These are phyloP conservation scores for Catotricha subobsoleta DNA, from an alignment of 2,888 invertebrate genomes.

Conservation along the genomic window DNA sequence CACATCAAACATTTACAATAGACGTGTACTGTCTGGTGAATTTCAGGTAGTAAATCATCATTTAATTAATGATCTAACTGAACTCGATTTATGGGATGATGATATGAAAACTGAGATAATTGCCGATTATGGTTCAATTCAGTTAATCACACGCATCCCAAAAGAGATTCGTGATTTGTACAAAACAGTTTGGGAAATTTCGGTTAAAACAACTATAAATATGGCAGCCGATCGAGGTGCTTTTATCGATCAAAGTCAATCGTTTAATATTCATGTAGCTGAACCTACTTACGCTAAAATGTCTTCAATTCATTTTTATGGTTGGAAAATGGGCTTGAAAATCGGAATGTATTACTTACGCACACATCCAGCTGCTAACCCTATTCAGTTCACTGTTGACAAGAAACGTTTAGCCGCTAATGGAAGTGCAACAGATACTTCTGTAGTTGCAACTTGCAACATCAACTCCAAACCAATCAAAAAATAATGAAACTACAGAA, in stretches of 20 bases:
- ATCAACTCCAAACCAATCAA: conserved; percentile 9
- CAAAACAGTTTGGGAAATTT: conserved; percentile 95
- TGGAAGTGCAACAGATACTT: conserved; percentile 10
- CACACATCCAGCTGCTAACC: conserved; percentile 89
- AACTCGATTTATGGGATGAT: conserved; percentile 81
- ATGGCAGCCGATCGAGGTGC: conserved; percentile 98
- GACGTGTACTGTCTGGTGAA: conserved; percentile 88
- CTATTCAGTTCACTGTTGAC: conserved; percentile 96
- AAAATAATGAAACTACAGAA: conserved; percentile 10
- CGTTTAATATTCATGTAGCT: conserved; percentile 92
- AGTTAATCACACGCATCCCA: conserved; percentile 71
- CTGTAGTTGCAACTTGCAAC: not conserved
- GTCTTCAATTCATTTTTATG: conserved; percentile 96
- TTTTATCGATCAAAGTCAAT: conserved; percentile 97
- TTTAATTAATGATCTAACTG: conserved; percentile 79
- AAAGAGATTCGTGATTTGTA: conserved; percentile 70
- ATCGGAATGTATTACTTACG: conserved; percentile 98
- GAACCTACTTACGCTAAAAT: conserved; percentile 85
- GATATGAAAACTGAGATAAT: conserved; percentile 91
- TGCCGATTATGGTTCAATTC: conserved; percentile 80
- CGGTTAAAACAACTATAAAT: conserved; percentile 78
- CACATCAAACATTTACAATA: conserved; percentile 89
- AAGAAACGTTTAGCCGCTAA: conserved; percentile 40
- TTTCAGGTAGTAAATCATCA: conserved; percentile 95
- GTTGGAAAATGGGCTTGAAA: conserved; percentile 92